Evolutionary conservation across 2,888 invertebrate species (phyloP), one percentile per base, ranked within the genome.

Genomic region (Alsophila aescularia): DNA sequence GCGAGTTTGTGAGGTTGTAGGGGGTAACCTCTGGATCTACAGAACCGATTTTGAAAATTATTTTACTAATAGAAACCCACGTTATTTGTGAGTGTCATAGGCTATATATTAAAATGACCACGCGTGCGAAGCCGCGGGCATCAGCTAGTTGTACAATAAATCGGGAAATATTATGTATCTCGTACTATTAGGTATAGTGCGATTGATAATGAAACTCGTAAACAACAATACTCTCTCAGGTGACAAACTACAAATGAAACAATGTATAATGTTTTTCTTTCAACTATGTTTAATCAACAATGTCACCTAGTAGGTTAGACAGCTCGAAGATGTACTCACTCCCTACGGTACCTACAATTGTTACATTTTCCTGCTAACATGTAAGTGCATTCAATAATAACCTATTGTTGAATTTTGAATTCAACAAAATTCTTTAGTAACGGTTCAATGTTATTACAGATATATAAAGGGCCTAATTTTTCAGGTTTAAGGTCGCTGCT

Each of bases 251-350:
- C 13, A 39, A 60, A 21, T 43, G 34, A 60, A 64, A 62, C 50
- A 56, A 66, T 57, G 9, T 10, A 58, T 18, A 53, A 40, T 50
- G 36, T 21, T 31, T 50, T 24, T 44, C 58, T 67, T 69, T 54
- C n/a, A 76, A 78, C 77, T 76, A 74, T 66, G 64, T 81, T 79
- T 81, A 81, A 71, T 81, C 64, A 81, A 81, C 81, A 81, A 73
- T 72, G 63, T 72, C 58, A 61, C 58, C 66, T 66, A 65, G 29
- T 52, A 55, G 21, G 55, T 42, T 40, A 48, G 21, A 40, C 39
- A 52, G 39, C 50, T 50, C 35, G 52, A 48, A 41, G 31, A 42
- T 31, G 24, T 24, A 43, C n/a, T 42, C 29, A 42, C 9, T 32
- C 10, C 35, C 27, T 27, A 50, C 15, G 1, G 13, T 7, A 14